Percentiles rank a stretch among this genome's conserved stretches.
phyloP scores from a whole-genome alignment of 2,797 vertebrate genomes.

The Eulemur rubriventer region DNA sequence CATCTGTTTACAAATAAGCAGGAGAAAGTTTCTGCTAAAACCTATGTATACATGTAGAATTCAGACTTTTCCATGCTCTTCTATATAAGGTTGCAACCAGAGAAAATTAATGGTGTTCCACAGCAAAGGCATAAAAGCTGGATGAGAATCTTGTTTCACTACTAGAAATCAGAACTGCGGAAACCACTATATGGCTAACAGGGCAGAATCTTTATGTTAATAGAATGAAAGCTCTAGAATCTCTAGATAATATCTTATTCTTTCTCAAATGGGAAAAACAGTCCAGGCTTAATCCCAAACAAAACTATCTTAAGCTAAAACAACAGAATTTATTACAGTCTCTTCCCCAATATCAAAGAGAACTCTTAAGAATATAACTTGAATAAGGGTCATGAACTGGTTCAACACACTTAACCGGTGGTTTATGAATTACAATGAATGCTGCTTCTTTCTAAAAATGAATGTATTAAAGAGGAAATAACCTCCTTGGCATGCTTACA shows the following conservation, averaged over 20 bases:
- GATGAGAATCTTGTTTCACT: conserved; percentile 46
- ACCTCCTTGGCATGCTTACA: conserved; percentile 88
- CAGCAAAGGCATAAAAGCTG: conserved; percentile 45
- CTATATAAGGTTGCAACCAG: conserved; percentile 69
- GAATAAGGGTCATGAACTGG: conserved; percentile 41
- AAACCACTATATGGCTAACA: not conserved
- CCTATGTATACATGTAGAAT: not conserved
- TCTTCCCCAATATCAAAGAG: conserved; percentile 31
- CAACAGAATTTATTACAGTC: conserved; percentile 25
- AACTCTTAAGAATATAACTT: conserved; percentile 22
- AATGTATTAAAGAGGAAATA: conserved; percentile 85
- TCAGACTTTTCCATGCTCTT: conserved; percentile 50
- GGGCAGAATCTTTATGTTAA: not conserved
- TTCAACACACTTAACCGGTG: not conserved
- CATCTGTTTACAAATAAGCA: conserved; percentile 47
- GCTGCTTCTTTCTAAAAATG: conserved; percentile 56
- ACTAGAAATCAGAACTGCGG: conserved; percentile 23
- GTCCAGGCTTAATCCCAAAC: conserved; percentile 23
- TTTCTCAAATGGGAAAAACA: conserved; percentile 38
- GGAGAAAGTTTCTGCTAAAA: conserved; percentile 62
- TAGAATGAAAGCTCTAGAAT: conserved; percentile 50
- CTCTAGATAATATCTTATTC: conserved; percentile 26
- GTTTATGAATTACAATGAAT: conserved; percentile 56
- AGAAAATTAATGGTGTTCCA: conserved; percentile 56
- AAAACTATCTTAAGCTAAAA: conserved; percentile 52